Conservation (phyloP, 2,888 invertebrate species). For the Anthrax anthrax region DNA sequence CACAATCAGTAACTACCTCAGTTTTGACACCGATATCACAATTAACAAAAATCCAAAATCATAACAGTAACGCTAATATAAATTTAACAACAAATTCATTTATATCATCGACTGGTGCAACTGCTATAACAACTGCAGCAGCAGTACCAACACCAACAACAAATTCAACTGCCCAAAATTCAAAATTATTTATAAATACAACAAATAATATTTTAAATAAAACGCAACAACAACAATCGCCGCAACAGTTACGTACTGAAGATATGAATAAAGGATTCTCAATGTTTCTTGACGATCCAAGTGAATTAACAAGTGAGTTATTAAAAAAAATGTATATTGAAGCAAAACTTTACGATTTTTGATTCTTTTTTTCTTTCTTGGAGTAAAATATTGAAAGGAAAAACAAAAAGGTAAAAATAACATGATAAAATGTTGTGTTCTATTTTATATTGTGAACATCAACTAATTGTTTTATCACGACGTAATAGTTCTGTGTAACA, state of each 20-base stretch:
- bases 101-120: too few relatives aligned
- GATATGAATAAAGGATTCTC: slow-evolving; percentile 91
- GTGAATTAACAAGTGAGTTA: slow-evolving; percentile 72
- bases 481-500: too few relatives aligned
- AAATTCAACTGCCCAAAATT: not conserved
- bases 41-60: not conserved
- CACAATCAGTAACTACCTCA: slow-evolving; percentile 25
- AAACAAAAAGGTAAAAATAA: too few relatives aligned
- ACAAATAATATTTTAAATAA: slow-evolving; percentile 7
- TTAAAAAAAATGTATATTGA: not conserved
- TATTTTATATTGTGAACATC: too few relatives aligned
- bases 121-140: too few relatives aligned
- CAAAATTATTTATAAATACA: not conserved
- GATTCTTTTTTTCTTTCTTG: not conserved
- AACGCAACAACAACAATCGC: slow-evolving; percentile 33
- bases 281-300: slow-evolving; percentile 71
- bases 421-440: too few relatives aligned
- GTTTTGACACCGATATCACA: slow-evolving; percentile 21
- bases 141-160: not conserved
- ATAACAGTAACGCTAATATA: too few relatives aligned
- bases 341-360: not conserved
- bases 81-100: too few relatives aligned
- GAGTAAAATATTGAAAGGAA: too few relatives aligned
- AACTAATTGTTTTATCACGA: too few relatives aligned
- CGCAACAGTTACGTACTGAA: slow-evolving; percentile 64